These are phyloP conservation scores for Acanthosoma haemorrhoidale DNA, from an alignment of 2,888 invertebrate genomes.

Conservation along the genomic window DNA sequence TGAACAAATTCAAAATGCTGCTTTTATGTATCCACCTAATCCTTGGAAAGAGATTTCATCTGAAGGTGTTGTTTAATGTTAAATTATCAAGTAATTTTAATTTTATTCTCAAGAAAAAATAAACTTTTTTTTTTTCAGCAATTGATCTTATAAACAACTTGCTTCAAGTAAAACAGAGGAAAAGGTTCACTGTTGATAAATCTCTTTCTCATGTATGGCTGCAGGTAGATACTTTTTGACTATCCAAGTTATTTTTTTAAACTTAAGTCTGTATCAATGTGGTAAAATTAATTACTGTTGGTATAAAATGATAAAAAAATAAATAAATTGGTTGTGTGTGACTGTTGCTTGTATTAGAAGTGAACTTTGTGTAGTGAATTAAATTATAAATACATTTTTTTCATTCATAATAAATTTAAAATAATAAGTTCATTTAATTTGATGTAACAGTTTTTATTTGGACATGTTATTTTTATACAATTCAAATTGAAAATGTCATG, in stretches of 20 bases:
- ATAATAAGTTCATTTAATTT: no score
- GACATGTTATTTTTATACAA: no score
- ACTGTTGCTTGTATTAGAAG: no score
- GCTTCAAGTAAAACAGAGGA: slow-evolving; percentile 92
- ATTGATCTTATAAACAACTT: slow-evolving; percentile 97
- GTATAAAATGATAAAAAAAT: no score
- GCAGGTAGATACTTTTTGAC: slow-evolving; percentile 57
- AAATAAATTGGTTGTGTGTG: no score
- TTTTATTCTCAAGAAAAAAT: neutral
- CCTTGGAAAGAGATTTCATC: slow-evolving; percentile 96
- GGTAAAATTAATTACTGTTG: neutral
- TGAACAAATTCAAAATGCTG: slow-evolving; percentile 99
- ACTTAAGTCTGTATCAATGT: neutral
- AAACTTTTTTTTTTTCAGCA: slow-evolving; percentile 58
- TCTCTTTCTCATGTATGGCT: slow-evolving; percentile 92
- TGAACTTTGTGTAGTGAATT: no score
- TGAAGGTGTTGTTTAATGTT: slow-evolving; percentile 58
- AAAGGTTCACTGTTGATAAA: slow-evolving; percentile 93
- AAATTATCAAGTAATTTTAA: neutral
- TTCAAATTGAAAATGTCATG: no score
- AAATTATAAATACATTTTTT: no score
- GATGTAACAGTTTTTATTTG: no score
- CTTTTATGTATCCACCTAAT: slow-evolving; percentile 98
- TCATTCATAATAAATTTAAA: no score
- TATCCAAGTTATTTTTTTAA: neutral